phyloP scores from a whole-genome alignment of 2,113 vertebrate species.

The Halcyon malimbica region DNA sequence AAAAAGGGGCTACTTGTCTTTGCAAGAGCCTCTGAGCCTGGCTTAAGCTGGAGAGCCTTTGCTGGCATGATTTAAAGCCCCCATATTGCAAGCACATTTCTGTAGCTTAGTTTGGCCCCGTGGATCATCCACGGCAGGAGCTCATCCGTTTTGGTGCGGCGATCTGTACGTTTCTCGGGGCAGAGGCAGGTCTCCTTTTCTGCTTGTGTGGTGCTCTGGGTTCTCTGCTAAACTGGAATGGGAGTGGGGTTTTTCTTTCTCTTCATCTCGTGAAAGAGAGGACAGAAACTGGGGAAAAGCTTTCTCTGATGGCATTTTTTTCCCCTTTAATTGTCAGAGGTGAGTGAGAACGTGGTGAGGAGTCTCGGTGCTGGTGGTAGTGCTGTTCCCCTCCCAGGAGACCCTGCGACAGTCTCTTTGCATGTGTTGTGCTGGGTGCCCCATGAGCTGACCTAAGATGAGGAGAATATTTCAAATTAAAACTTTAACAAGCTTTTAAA shows the following conservation, averaged over 20 bases:
- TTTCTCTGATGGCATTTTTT: rapidly evolving
- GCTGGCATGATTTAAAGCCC: background rate
- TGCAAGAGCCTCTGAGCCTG: background rate
- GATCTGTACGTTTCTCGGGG: background rate
- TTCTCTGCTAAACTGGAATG: background rate
- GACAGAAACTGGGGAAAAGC: background rate
- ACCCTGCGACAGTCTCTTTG: background rate
- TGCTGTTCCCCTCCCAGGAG: rapidly evolving
- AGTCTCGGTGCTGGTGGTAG: background rate
- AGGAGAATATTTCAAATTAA: background rate
- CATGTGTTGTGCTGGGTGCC: background rate
- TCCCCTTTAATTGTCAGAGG: background rate
- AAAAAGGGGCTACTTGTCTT: constrained; percentile 10
- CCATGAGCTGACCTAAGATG: background rate
- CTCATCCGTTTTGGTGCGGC: background rate
- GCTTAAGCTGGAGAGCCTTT: background rate
- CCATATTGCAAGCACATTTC: background rate
- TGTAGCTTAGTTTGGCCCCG: background rate
- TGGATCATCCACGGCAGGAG: background rate
- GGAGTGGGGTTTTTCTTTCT: background rate
- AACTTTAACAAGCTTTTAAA: background rate
- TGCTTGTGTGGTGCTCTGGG: background rate
- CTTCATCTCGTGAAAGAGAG: background rate
- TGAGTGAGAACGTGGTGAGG: background rate
- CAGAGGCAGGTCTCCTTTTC: background rate